phyloP scores from a whole-genome alignment of 2,113 vertebrate species.

The Ploceus nigricollis region DNA sequence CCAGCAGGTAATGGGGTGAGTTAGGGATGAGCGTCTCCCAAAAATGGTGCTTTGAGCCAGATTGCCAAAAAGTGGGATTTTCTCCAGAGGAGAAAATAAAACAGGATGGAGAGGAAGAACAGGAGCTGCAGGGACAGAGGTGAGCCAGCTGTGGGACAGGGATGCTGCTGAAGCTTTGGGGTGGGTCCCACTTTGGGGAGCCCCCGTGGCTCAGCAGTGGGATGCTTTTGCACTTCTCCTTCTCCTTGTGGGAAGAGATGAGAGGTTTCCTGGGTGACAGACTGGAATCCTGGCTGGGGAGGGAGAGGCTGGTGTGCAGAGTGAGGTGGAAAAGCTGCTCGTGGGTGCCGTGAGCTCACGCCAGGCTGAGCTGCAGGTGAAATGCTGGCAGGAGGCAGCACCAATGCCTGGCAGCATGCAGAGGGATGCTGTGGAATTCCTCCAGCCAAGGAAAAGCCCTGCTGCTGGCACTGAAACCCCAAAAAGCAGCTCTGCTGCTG shows the following conservation, averaged over 20 bases:
- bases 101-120: not conserved
- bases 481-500: accelerated
- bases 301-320: not conserved
- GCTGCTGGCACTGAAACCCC: not conserved
- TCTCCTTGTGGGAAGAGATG: not conserved
- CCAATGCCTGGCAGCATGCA: accelerated
- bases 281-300: not conserved
- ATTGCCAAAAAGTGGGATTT: not conserved
- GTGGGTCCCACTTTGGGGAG: not conserved
- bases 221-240: not conserved
- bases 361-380: accelerated
- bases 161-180: not conserved
- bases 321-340: not conserved
- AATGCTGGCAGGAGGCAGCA: not conserved
- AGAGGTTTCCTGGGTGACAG: not conserved
- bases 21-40: not conserved
- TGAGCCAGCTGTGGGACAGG: not conserved
- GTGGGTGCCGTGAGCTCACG: not conserved
- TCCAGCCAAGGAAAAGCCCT: not conserved
- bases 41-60: not conserved
- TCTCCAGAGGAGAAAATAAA: not conserved
- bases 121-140: not conserved
- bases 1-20: not conserved
- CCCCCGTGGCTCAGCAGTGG: accelerated
- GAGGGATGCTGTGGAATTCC: not conserved